Conservation (phyloP, 2,888 invertebrate species). For the Alcis repandata region DNA sequence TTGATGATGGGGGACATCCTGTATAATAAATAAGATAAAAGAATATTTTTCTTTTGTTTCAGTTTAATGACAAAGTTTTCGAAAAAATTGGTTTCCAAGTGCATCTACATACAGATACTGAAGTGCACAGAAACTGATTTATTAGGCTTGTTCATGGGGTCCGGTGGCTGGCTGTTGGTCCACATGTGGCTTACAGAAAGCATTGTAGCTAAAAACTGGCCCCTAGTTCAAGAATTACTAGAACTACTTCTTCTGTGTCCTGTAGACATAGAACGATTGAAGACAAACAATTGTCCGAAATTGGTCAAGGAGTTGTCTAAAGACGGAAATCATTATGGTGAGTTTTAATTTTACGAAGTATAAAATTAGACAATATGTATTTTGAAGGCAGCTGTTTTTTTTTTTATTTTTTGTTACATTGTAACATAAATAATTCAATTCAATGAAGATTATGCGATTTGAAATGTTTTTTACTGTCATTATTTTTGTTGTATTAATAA, state of each 20-base stretch:
- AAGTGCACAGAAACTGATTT: constrained; percentile 94
- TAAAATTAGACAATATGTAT: not conserved
- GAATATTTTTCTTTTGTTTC: constrained; percentile 70
- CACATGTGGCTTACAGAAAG: constrained; percentile 97
- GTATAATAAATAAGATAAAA: constrained; percentile 12
- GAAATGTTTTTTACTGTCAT: not conserved
- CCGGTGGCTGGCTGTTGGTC: constrained; percentile 96
- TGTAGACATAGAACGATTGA: constrained; percentile 95
- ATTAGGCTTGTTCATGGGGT: constrained; percentile 95
- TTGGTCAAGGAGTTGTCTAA: constrained; percentile 95
- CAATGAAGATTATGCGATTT: not conserved
- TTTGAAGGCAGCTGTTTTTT: not conserved
- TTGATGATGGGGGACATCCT: constrained; percentile 28
- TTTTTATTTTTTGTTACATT: too few species aligned
- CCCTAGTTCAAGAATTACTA: constrained; percentile 94
- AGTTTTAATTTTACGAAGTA: constrained; percentile 65
- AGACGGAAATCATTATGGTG: constrained; percentile 93
- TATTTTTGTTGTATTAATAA: not conserved
- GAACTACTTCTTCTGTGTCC: constrained; percentile 95
- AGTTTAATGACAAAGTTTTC: constrained; percentile 98
- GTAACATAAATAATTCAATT: too few species aligned
- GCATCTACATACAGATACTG: constrained; percentile 97
- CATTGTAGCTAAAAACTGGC: constrained; percentile 93
- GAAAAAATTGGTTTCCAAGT: constrained; percentile 97
- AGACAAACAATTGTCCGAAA: constrained; percentile 96